Base-by-base conservation (phyloP, 1,140 invertebrate genomes). In the Conus ventricosus region DNA sequence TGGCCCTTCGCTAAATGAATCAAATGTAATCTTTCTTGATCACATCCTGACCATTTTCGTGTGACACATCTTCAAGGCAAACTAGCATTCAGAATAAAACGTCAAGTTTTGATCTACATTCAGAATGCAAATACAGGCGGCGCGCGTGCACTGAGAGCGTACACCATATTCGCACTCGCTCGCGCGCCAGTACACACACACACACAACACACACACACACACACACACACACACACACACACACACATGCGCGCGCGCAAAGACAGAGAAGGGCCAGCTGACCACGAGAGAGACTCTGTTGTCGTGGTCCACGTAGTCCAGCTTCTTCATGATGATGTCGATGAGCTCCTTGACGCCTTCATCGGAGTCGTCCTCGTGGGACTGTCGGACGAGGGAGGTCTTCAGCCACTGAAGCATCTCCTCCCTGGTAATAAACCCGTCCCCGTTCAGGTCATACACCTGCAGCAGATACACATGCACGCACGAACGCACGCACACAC, bases 301-400 rank as follows among this genome's bases (percentile, higher is more conserved):
- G 85, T 87, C 85, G 53, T 87, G 85, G 85, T 87, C 85, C 27
- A 87, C 57, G 89, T 88, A 89, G 90, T 93, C 94, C 89, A 93
- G 90, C 89, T 93, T 93, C 87, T 94, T 94, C 20, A 94, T 83
- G 57, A 90, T 82, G 20, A 93, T 88, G 89, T 98, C 98, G 25
- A 98, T 97, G 93, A 98, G 95, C 92, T 98, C 98, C 96, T 97
- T 97, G 0, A 98, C 97, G 23, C 97, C 97, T 95, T 99, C 98
- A 91, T 99, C 98, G 0, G 97, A 97, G 93, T 99, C 98, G 93
- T 99, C 98, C 87, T 97, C 97, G 6, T 91, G 89, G 23, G 96
- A 95, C 80, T 94, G 95, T 94, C 94, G 91, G 85, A 93, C 89
- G 25, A 91, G 67, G 63, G 83, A 90, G 89, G 39, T 81, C 93